Base-by-base conservation (phyloP, 1,140 invertebrate species). In the Drosophila ogumai region DNA sequence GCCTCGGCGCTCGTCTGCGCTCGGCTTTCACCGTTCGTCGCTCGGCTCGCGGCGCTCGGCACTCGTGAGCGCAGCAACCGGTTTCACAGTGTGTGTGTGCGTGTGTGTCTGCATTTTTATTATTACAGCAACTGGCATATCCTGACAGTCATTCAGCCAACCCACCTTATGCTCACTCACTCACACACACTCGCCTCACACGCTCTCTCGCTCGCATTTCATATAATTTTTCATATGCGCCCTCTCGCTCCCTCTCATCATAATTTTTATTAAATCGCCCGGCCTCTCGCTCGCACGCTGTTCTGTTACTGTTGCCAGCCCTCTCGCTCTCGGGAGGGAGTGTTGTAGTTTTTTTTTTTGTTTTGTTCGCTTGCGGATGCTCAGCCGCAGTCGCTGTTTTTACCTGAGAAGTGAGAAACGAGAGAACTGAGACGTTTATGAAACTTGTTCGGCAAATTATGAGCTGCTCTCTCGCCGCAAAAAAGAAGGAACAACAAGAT, bases 401-500 rank as follows among this genome's bases (percentile, higher is more conserved):
- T 90, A 90, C 85, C 85, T 90, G 85, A 74, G 75, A 67, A 56
- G 36, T 50, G 60, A 74, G 75, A 56, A 56, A 38, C 34, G 54
- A 56, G 54, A 56, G 54, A 38, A 56, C 54, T 56, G 61, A 78
- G 69, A 84, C 84, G 87, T 85, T 90, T 90, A 90, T 90, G 85
- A 90, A 88, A 88, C 85, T 88, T 88, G 80, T 82, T 90, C 80
- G 85, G 80, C 77, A 82, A 91, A 91, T 91, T 91, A 91, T 91
- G 87, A 91, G 82, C 66, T 78, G 17, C 58, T 52, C 75, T 59
- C 63, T 47, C 63, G 54, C 63, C 56, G 36, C 17, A 31, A 57
- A 56, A 40, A 49, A 10, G n/a, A 19, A 40, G 25, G 61, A 49
- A 58, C 34, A 60, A 46, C 22, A 63, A 38, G 32, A 54, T 36